Conservation (phyloP, 1,140 invertebrate species). For the Orius laevigatus region DNA sequence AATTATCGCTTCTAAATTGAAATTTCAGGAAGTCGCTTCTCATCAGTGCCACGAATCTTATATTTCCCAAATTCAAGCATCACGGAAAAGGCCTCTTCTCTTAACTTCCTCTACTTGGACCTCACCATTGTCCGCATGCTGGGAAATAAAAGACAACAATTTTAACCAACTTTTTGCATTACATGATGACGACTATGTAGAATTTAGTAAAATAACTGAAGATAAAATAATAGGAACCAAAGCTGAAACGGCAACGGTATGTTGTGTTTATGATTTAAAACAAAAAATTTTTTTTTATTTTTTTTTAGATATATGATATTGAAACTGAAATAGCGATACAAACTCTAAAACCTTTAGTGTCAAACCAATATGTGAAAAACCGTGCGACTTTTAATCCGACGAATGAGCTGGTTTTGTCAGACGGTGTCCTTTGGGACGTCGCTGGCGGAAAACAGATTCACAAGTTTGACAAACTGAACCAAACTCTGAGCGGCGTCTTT, state of each 20-base stretch:
- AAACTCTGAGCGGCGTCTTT: slow-evolving; percentile 86
- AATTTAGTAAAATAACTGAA: slow-evolving; percentile 76
- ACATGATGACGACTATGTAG: slow-evolving; percentile 72
- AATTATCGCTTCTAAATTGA: neutral
- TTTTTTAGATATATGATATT: slow-evolving; percentile 72
- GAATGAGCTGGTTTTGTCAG: slow-evolving; percentile 85
- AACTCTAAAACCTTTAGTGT: slow-evolving; percentile 58
- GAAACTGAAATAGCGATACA: slow-evolving; percentile 57
- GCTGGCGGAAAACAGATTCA: slow-evolving; percentile 73
- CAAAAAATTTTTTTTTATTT: slow-evolving; percentile 14
- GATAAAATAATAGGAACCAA: slow-evolving; percentile 74
- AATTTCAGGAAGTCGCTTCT: slow-evolving; percentile 46
- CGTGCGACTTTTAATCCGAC: slow-evolving; percentile 83
- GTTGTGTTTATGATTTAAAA: slow-evolving; percentile 16
- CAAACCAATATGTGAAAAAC: slow-evolving; percentile 88
- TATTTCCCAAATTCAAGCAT: slow-evolving; percentile 55
- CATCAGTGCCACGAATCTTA: slow-evolving; percentile 71
- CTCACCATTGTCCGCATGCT: slow-evolving; percentile 64
- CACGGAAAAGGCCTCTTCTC: slow-evolving; percentile 54
- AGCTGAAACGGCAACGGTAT: slow-evolving; percentile 51
- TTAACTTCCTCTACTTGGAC: slow-evolving; percentile 76
- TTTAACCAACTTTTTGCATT: slow-evolving; percentile 53
- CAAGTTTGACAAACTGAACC: slow-evolving; percentile 96
- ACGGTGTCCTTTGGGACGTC: slow-evolving; percentile 94
- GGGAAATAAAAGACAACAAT: slow-evolving; percentile 50